These are phyloP conservation scores for Epizoanthus scotinus DNA, from an alignment of 92 coral and sea anemone genomes.

Conservation along the genomic window DNA sequence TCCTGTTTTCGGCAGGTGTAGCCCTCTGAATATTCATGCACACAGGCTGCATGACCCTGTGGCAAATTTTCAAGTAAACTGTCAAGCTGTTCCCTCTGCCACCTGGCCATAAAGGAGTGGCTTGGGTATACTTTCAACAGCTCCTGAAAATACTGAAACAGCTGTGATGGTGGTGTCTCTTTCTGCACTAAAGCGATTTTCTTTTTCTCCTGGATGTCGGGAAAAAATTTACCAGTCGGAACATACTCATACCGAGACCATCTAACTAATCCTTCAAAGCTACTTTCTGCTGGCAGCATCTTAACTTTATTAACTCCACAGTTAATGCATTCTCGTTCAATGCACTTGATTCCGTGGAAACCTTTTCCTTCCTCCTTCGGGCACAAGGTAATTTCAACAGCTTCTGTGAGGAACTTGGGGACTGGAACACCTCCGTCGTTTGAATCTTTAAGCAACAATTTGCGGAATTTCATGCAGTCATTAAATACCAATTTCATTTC, in stretches of 20 bases:
- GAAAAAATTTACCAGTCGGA: conserved; percentile 54
- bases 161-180: conserved; percentile 39
- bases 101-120: conserved; percentile 60
- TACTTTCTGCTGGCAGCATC: not conserved
- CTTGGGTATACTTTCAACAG: conserved; percentile 53
- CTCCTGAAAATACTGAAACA: conserved; percentile 36
- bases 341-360: conserved; percentile 15
- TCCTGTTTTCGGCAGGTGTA: conserved; percentile 59
- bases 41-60: conserved; percentile 37
- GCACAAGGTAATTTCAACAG: conserved; percentile 37
- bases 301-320: conserved; percentile 37
- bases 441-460: not conserved
- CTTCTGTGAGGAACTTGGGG: conserved; percentile 25
- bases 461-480: conserved; percentile 28
- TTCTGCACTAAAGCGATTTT: conserved; percentile 49
- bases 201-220: conserved; percentile 60
- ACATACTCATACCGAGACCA: conserved; percentile 54
- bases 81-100: conserved; percentile 61
- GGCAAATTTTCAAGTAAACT: conserved; percentile 59
- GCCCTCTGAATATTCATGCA: conserved; percentile 53
- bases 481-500: conserved; percentile 18
- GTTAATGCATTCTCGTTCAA: conserved; percentile 17
- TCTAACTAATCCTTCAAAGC: not conserved
- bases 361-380: conserved; percentile 11
- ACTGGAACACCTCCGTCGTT: not conserved